phyloP scores from a whole-genome alignment of 2,797 vertebrate genomes.

The Oreochromis grahami region DNA sequence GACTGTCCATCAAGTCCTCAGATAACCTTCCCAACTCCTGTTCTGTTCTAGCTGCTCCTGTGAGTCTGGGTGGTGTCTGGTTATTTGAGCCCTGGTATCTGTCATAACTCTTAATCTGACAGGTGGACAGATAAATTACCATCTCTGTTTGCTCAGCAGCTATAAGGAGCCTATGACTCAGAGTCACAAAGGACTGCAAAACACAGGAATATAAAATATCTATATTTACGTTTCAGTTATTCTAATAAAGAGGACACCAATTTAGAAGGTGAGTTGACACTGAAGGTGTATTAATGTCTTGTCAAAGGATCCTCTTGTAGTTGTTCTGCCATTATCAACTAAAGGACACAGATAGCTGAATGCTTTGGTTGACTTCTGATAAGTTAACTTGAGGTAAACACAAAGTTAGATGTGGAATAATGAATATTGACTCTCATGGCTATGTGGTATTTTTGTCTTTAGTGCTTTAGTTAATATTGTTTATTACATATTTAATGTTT shows the following conservation, averaged over 20 bases:
- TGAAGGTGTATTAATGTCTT: background rate
- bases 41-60: conserved; percentile 11
- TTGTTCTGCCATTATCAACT: background rate
- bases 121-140: conserved; percentile 27
- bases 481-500: background rate
- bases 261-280: background rate
- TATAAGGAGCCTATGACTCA: background rate
- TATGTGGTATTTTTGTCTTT: background rate
- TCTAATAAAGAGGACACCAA: background rate
- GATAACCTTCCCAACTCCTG: conserved; percentile 29
- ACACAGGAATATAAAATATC: background rate
- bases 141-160: conserved; percentile 25
- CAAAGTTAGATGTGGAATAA: background rate
- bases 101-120: conserved; percentile 36
- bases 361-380: background rate
- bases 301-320: background rate
- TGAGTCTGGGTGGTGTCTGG: conserved; percentile 14
- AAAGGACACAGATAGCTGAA: background rate
- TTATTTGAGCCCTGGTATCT: conserved; percentile 20
- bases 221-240: background rate
- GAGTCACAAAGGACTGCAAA: background rate
- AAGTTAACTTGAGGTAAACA: background rate
- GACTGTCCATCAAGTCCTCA: conserved; percentile 25
- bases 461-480: background rate
- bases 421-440: background rate